A percentile compares a stretch with the other conserved stretches of the same genome.
phyloP scores from a whole-genome alignment of 2,888 invertebrate species.

The Lasioglossum calceatum region DNA sequence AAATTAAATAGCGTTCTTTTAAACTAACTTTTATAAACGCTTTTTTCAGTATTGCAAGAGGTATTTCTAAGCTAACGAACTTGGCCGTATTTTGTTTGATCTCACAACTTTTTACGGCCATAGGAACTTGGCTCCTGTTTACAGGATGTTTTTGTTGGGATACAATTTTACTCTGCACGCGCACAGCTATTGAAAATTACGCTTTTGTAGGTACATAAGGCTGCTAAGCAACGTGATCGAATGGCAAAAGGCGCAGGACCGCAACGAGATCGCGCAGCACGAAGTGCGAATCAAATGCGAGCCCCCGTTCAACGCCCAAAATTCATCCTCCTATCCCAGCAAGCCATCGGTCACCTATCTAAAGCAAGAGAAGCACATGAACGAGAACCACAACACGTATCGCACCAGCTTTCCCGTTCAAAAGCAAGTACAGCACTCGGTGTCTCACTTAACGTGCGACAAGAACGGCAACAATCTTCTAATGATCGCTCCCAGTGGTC shows the following conservation, averaged over 20 bases:
- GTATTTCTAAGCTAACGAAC: too few relatives aligned
- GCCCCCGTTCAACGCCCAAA: slow-evolving; percentile 56
- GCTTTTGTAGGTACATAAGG: slow-evolving; percentile 91
- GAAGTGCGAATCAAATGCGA: slow-evolving; percentile 77
- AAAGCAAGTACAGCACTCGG: slow-evolving; percentile 50
- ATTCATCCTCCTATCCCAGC: slow-evolving; percentile 78
- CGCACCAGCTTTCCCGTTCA: slow-evolving; percentile 53
- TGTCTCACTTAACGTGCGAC: slow-evolving; percentile 84
- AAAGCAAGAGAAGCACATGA: slow-evolving; percentile 70
- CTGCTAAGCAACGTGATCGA: slow-evolving; percentile 94
- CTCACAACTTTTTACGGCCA: too few relatives aligned
- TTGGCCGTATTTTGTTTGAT: too few relatives aligned
- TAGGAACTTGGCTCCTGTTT: too few relatives aligned
- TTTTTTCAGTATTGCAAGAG: too few relatives aligned
- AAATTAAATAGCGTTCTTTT: too few relatives aligned
- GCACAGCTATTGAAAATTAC: too few relatives aligned
- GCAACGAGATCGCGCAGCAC: slow-evolving; percentile 77
- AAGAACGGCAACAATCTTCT: slow-evolving; percentile 88
- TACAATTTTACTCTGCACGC: not conserved
- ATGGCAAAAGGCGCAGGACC: slow-evolving; percentile 89
- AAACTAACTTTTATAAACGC: too few relatives aligned
- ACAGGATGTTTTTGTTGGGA: too few relatives aligned
- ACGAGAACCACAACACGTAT: slow-evolving; percentile 51
- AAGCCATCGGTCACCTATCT: slow-evolving; percentile 69
- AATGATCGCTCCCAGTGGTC: slow-evolving; percentile 87